Evolutionary conservation across 2,888 invertebrate genomes (phyloP).

Genomic region (Drosophila greeni): DNA sequence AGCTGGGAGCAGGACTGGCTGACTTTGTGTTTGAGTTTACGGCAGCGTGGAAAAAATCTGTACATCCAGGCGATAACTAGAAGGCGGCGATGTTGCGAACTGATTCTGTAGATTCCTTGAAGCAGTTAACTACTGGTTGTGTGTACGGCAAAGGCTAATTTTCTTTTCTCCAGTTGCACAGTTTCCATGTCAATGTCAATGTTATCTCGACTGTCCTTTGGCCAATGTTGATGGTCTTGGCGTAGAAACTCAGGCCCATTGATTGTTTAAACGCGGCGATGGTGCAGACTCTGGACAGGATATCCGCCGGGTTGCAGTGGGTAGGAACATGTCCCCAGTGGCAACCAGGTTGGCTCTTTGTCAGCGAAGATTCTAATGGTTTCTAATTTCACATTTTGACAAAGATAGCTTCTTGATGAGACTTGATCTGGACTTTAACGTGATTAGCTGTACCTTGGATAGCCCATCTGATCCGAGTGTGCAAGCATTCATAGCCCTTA

Average conservation of each 20-base stretch:
- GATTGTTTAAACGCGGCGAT: background rate
- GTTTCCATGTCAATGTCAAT: background rate
- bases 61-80: background rate
- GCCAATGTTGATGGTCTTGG: background rate
- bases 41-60: background rate
- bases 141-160: background rate
- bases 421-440: no score
- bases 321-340: no score
- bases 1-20: no score
- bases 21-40: background rate
- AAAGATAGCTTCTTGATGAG: no score
- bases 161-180: slow-evolving; percentile 1
- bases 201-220: background rate
- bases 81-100: slow-evolving; percentile 2
- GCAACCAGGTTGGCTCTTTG: no score
- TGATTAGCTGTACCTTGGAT: no score
- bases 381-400: no score
- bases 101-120: background rate
- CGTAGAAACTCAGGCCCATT: background rate
- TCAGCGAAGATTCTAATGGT: no score
- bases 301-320: no score
- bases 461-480: no score
- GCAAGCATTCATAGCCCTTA: no score
- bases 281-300: no score
- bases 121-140: background rate